These are phyloP conservation scores for Micromys minutus DNA, from an alignment of 2,113 vertebrate genomes.

Conservation along the genomic window DNA sequence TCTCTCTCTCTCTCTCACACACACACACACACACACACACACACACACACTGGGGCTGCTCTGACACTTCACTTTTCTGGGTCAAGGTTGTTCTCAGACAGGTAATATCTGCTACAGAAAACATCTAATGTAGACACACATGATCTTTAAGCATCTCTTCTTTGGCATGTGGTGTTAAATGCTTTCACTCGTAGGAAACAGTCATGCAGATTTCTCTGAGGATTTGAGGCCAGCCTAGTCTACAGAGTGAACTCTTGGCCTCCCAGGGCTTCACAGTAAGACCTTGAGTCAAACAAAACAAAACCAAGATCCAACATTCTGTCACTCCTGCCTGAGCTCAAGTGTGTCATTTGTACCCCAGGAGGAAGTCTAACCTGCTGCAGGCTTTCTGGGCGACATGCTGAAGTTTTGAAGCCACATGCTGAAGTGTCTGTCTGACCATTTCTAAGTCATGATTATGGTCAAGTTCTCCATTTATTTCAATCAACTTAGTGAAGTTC, in stretches of 20 bases:
- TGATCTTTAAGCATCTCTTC: background rate
- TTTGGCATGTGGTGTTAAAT: too few relatives aligned
- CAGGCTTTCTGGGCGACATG: constrained; percentile 86
- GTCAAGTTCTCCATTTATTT: constrained; percentile 70
- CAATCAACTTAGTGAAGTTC: constrained; percentile 66
- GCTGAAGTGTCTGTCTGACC: constrained; percentile 88
- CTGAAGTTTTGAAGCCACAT: constrained; percentile 87
- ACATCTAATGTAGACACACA: background rate
- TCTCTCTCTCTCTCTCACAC: too few relatives aligned
- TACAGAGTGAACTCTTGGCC: background rate
- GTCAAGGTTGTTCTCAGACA: background rate
- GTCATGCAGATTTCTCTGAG: background rate
- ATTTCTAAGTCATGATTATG: constrained; percentile 85
- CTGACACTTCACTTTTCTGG: background rate
- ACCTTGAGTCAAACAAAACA: background rate
- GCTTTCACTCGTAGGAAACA: background rate
- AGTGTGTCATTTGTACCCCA: background rate
- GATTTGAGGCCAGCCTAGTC: background rate
- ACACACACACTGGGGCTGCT: too few relatives aligned
- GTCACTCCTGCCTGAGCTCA: background rate
- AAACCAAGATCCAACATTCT: background rate
- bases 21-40: background rate
- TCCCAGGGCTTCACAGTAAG: background rate
- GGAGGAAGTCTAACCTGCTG: constrained; percentile 84
- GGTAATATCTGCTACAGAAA: background rate